A percentile compares a stretch with the other conserved stretches of the same genome.
phyloP scores from a whole-genome alignment of 2,888 invertebrate species.

The Isotomurus palustris region DNA sequence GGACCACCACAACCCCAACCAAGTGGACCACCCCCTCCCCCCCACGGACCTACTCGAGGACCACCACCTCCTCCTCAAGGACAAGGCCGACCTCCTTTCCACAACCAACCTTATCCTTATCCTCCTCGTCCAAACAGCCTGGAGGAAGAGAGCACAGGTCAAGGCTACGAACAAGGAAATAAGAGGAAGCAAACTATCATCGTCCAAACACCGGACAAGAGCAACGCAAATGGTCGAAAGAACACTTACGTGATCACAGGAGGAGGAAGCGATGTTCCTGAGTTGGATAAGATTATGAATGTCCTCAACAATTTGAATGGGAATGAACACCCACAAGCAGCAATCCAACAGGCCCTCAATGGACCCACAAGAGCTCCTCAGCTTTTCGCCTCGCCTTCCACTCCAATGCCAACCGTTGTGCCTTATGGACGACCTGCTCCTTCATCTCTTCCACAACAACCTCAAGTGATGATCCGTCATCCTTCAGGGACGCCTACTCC shows the following conservation, averaged over 20 bases:
- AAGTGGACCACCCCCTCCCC: background rate
- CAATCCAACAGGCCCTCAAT: background rate
- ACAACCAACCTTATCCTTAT: too few relatives aligned
- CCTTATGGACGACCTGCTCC: background rate
- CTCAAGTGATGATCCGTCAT: constrained; percentile 7
- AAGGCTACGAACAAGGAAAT: constrained; percentile 9
- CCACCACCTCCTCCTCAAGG: too few relatives aligned
- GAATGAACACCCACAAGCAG: constrained; percentile 8
- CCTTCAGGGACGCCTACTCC: constrained; percentile 1
- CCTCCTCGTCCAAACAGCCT: too few relatives aligned
- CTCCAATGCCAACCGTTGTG: constrained; percentile 6
- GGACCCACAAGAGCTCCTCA: constrained; percentile 9
- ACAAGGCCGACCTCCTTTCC: too few relatives aligned
- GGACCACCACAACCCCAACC: constrained; percentile 2
- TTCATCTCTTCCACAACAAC: constrained; percentile 1
- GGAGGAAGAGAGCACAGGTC: too few relatives aligned
- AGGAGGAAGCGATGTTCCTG: constrained; percentile 25
- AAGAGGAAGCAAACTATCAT: constrained; percentile 20
- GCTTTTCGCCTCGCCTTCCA: background rate
- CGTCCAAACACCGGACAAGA: constrained; percentile 23
- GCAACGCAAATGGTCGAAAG: constrained; percentile 19
- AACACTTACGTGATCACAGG: constrained; percentile 34
- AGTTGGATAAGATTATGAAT: constrained; percentile 37
- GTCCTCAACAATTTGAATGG: constrained; percentile 32
- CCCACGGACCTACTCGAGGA: too few relatives aligned